Evolutionary conservation across 2,797 vertebrate species (phyloP), one percentile per base, ranked within the genome.

Genomic region (Sebastes iracundus): DNA sequence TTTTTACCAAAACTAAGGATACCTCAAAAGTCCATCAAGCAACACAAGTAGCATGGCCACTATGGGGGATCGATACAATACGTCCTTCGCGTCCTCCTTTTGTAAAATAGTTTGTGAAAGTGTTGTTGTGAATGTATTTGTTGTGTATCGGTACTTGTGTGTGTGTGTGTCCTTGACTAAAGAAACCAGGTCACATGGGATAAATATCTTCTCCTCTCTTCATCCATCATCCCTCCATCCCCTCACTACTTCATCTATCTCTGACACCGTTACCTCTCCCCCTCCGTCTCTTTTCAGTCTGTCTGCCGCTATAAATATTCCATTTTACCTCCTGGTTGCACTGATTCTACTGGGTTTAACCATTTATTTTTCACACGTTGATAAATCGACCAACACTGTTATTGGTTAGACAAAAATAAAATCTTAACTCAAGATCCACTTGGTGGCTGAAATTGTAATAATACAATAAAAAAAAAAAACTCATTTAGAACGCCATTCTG

Each of bases 191-290:
- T 68, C 70, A 53, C 33, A 25, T 23, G 18, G 60, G 58, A 84
- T 69, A 32, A 27, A 68, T 69, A 27, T 69, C 30, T 27, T 1
- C n/a, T 65, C 25, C 56, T 49, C 60, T 74, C 70, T 28, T 32
- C 77, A 56, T 75, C 75, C 71, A 53, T 89, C 71, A 74, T 74
- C 68, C 55, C 27, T 33, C 52, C 63, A 69, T 70, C 42, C 38
- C 46, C 3, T 64, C 67, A 66, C 75, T 33, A 30, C 62, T 35
- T 68, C 77, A 35, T 67, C 65, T 23, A 18, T 58, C 52, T 71
- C 62, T 59, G 46, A 35, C n/a, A 18, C 22, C 20, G 8, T 28
- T 14, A 1, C 16, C 65, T 64, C 66, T 8, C 62, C 25, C 27
- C 7, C 18, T 20, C 33, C 14, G 1, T 60, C n/a, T 14, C 1